Evolutionary conservation across 1,140 invertebrate species (phyloP).

Genomic region (Bombus confusus): DNA sequence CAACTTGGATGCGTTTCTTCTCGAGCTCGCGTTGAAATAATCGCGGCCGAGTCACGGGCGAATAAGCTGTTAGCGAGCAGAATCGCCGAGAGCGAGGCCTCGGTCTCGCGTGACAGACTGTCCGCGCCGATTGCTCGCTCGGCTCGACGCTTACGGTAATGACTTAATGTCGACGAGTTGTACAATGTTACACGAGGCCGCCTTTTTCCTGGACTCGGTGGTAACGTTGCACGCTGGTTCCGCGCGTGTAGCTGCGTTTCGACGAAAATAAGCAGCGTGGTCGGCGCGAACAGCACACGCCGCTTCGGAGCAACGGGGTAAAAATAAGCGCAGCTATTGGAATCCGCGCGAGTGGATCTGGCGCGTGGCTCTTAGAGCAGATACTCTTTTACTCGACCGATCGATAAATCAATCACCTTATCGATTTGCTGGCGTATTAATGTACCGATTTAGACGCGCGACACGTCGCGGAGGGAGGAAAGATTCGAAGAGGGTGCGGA

Average conservation of each 20-base stretch:
- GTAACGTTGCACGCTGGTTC: neutral
- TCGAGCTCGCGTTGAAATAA: slow-evolving; percentile 48
- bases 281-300: neutral
- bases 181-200: slow-evolving; percentile 23
- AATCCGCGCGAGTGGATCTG: slow-evolving; percentile 8
- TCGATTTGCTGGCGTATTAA: neutral
- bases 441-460: neutral
- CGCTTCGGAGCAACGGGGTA: neutral
- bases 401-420: slow-evolving; percentile 48
- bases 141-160: slow-evolving; percentile 64
- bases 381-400: slow-evolving; percentile 36
- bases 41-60: slow-evolving; percentile 58
- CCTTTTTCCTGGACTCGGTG: slow-evolving; percentile 32
- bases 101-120: slow-evolving; percentile 62
- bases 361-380: slow-evolving; percentile 50
- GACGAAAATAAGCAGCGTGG: slow-evolving; percentile 30
- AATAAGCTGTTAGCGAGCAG: slow-evolving; percentile 67
- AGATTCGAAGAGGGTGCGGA: neutral
- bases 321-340: slow-evolving; percentile 39
- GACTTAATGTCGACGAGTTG: slow-evolving; percentile 60
- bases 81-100: slow-evolving; percentile 65
- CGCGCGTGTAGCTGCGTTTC: neutral
- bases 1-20: slow-evolving; percentile 30
- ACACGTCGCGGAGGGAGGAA: neutral
- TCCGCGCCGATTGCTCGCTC: slow-evolving; percentile 47